phyloP scores from a whole-genome alignment of 2,888 invertebrate genomes.

The Nomada ferruginata region DNA sequence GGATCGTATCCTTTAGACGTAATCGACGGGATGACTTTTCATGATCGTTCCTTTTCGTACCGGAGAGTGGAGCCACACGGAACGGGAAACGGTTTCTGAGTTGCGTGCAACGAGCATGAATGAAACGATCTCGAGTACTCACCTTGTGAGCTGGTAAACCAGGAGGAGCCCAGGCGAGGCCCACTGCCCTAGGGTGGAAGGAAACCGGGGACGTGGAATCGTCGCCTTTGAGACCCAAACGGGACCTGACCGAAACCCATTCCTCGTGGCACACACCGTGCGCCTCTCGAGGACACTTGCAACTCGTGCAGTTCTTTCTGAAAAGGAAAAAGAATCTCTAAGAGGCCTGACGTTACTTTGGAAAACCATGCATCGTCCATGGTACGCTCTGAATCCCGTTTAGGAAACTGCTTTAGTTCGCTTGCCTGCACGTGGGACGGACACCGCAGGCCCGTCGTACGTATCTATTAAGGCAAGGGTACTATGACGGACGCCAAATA shows the following conservation, averaged over 20 bases:
- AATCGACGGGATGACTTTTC: conserved; percentile 7
- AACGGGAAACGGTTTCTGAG: conserved; percentile 24
- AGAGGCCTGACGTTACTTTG: conserved; percentile 12
- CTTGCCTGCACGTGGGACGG: conserved; percentile 1
- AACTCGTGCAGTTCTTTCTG: conserved; percentile 97
- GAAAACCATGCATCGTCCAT: conserved; percentile 18
- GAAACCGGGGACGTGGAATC: conserved; percentile 85
- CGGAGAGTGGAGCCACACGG: no score
- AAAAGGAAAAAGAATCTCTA: conserved; percentile 70
- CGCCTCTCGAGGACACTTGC: conserved; percentile 95
- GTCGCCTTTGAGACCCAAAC: conserved; percentile 88
- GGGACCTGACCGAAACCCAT: conserved; percentile 91
- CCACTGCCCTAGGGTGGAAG: conserved; percentile 87
- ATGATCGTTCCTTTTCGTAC: conserved; percentile 8
- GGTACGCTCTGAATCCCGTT: conserved; percentile 5
- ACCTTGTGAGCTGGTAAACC: conserved; percentile 85
- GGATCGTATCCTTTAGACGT: conserved; percentile 6
- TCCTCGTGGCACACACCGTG: conserved; percentile 96
- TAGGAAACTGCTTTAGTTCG: conserved; percentile 22
- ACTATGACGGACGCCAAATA: conserved; percentile 74
- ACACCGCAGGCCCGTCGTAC: conserved; percentile 22
- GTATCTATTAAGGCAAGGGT: conserved; percentile 55
- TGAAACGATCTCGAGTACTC: conserved; percentile 2
- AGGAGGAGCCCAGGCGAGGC: conserved; percentile 91
- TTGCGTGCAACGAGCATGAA: neutral